phyloP scores from a whole-genome alignment of 2,797 vertebrate species.

The Scarus forsteni region DNA sequence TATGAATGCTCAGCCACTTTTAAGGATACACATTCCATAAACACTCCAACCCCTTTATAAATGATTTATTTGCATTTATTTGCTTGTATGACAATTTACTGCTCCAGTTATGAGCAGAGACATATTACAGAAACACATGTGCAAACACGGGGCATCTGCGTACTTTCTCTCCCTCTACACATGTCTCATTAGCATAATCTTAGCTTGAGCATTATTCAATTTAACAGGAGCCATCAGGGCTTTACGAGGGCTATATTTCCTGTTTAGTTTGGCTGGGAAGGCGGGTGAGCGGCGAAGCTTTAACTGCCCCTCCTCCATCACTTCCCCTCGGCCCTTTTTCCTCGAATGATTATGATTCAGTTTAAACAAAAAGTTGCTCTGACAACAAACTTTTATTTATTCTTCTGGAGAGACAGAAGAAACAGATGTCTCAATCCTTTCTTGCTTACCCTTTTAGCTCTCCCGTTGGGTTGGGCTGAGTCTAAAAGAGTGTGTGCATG shows the following conservation, averaged over 20 bases:
- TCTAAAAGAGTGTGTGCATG: neutral
- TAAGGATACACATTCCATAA: slow-evolving; percentile 18
- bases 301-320: slow-evolving; percentile 46
- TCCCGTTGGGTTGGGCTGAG: slow-evolving; percentile 25
- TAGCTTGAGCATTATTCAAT: slow-evolving; percentile 64
- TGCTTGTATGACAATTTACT: slow-evolving; percentile 30
- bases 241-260: slow-evolving; percentile 68
- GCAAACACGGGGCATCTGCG: slow-evolving; percentile 19
- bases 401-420: slow-evolving; percentile 46
- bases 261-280: slow-evolving; percentile 52
- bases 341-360: slow-evolving; percentile 38
- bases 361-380: slow-evolving; percentile 48
- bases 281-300: slow-evolving; percentile 10
- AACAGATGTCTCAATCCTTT: slow-evolving; percentile 56
- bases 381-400: slow-evolving; percentile 64
- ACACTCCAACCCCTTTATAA: slow-evolving; percentile 12
- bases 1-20: slow-evolving; percentile 27
- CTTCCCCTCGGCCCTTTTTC: neutral
- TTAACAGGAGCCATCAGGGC: slow-evolving; percentile 62
- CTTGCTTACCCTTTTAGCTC: slow-evolving; percentile 20
- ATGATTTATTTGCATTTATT: slow-evolving; percentile 52
- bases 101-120: slow-evolving; percentile 8
- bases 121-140: slow-evolving; percentile 9
- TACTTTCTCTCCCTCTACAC: slow-evolving; percentile 35
- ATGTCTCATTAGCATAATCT: slow-evolving; percentile 67